Base-by-base conservation (phyloP, 2,888 invertebrate species). In the Pseudococcus longispinus region DNA sequence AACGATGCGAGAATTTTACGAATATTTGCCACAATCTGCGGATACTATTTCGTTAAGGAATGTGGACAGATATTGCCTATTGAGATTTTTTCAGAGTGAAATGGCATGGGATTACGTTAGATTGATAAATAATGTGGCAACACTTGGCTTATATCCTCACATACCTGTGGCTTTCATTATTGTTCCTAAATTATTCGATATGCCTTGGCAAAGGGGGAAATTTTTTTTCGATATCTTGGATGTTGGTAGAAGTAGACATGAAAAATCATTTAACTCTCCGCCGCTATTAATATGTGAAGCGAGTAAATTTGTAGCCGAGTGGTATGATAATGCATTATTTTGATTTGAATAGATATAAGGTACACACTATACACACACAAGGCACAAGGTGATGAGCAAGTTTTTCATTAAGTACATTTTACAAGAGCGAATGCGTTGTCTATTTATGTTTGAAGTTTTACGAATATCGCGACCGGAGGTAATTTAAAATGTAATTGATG, bases 281-380 rank as follows among this genome's bases (percentile, higher is more conserved):
- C 8, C 42, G 77, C 74, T 74, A 32, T 80, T 42, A 77, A 77
- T 77, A 26, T 11, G 77, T 77, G 77, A 32, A 15, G 18, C 8
- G 77, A 26, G 77, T 29, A 77, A 80, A 80, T 80, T 42, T 42
- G 20, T 42, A 80, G 42, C 77, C 20, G 29, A 29, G 77, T 80
- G 77, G 42, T 80, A 80, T 80, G 77, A 80, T 80, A 42, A 80
- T 80, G 77, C 77, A 80, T 80, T 80, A 80, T 80, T 37, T 80
- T 80, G 77, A 80, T 80, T 80, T 80, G 37, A 80, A 42, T 80
- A 42, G 77, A 42, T 80, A 55, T 8, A n/a, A 55, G 4, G 15
- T 8, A 1, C 23, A 60, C 23, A n/a, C n/a, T n/a, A n/a, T n/a
- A 5, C 23, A 20, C 8, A n/a, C n/a, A 55, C 23, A 23, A 23